Conservation (phyloP, 2,888 invertebrate species). For the Plagodis pulveraria region DNA sequence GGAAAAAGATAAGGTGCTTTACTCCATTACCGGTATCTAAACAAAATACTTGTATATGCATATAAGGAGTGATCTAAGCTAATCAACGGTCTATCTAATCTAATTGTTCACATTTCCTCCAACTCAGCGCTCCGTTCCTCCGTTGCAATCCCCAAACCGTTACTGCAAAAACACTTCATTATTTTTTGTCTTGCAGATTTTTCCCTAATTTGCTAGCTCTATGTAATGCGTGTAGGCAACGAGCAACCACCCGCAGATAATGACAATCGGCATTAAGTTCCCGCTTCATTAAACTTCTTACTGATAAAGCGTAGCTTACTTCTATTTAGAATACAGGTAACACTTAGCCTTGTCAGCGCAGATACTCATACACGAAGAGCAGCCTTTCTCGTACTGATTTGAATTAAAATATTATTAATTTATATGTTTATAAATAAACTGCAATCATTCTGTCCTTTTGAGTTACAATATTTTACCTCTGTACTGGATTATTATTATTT, state of each 20-base stretch:
- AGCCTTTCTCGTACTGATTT: background rate
- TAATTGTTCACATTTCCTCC: conserved; percentile 12
- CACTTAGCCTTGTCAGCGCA: conserved; percentile 8
- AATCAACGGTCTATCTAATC: background rate
- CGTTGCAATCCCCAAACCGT: background rate
- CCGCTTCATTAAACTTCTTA: background rate
- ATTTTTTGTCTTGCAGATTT: background rate
- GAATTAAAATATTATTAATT: no score
- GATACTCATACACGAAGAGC: conserved; percentile 10
- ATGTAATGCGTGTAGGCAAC: background rate
- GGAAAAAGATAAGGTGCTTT: no score
- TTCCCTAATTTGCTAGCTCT: background rate
- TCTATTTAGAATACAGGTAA: conserved; percentile 11
- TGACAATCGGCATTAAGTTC: conserved; percentile 61
- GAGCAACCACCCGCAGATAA: conserved; percentile 65
- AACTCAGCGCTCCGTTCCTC: conserved; percentile 1
- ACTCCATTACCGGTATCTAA: no score
- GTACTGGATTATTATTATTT: no score
- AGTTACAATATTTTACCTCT: no score
- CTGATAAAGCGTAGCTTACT: conserved; percentile 15
- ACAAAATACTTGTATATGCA: no score
- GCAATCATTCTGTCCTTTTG: no score
- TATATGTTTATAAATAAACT: no score
- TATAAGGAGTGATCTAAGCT: background rate
- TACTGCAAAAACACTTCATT: conserved; percentile 1